A percentile compares a stretch with the other conserved stretches of the same genome.
These are phyloP conservation scores for Henricia sp. DNA, from an alignment of 53 echinoderm and acorn worm species.

Conservation along the genomic window DNA sequence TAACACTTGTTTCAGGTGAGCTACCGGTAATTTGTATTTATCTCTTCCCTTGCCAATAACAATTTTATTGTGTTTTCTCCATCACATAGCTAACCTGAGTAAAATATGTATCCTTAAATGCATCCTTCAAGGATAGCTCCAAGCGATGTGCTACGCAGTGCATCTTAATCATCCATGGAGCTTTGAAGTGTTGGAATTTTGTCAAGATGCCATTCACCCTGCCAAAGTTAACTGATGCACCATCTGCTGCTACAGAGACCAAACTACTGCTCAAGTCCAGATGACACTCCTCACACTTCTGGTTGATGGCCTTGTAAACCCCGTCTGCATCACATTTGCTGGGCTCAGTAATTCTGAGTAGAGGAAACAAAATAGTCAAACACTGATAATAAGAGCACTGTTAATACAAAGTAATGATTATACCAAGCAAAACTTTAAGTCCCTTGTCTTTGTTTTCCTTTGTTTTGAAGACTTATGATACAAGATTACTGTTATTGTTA, in stretches of 20 bases:
- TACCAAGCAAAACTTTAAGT: too few relatives aligned
- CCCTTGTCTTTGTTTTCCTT: too few relatives aligned
- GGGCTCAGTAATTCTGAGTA: constrained; percentile 62
- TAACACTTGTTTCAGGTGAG: too few relatives aligned
- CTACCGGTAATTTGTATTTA: too few relatives aligned
- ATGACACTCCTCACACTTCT: constrained; percentile 33
- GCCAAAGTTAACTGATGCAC: constrained; percentile 66
- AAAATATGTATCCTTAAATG: constrained; percentile 59
- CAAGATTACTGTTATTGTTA: too few relatives aligned
- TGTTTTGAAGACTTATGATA: too few relatives aligned
- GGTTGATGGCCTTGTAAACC: constrained; percentile 32
- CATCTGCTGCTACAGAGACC: constrained; percentile 65
- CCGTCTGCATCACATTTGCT: constrained; percentile 42
- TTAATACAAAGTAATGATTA: too few relatives aligned
- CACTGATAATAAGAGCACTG: too few relatives aligned
- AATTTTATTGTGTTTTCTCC: too few relatives aligned
- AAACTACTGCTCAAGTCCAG: constrained; percentile 53
- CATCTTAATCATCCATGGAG: constrained; percentile 62
- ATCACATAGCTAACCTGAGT: constrained; percentile 28
- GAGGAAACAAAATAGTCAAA: neutral
- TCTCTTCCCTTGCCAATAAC: too few relatives aligned
- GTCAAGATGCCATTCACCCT: constrained; percentile 50
- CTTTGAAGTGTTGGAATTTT: constrained; percentile 1
- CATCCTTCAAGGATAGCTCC: too few relatives aligned
- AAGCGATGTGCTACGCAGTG: too few relatives aligned